A percentile compares a stretch with the other conserved stretches of the same genome.
These are phyloP conservation scores for Muntiacus muntjak DNA, from an alignment of 2,113 vertebrate genomes.

Conservation along the genomic window DNA sequence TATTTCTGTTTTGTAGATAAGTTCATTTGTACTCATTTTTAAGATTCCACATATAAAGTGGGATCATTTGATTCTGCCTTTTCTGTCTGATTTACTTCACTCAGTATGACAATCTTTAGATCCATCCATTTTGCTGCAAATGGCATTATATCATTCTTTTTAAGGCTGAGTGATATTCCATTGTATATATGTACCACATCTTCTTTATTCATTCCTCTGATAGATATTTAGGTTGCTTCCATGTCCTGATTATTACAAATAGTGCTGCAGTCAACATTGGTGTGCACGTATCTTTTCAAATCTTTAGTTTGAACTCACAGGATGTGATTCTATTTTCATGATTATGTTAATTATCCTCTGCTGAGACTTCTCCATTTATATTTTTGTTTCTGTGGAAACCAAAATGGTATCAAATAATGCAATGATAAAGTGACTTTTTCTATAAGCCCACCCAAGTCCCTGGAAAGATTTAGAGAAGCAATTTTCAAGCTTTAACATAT, in stretches of 20 bases:
- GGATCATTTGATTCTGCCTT: background rate
- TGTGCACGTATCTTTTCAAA: background rate
- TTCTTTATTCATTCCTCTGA: background rate
- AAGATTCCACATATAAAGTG: background rate
- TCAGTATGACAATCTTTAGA: background rate
- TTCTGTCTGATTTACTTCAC: background rate
- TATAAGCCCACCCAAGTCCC: background rate
- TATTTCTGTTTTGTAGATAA: background rate
- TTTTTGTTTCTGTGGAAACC: background rate
- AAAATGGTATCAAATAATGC: background rate
- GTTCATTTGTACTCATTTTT: background rate
- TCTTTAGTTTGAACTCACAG: background rate
- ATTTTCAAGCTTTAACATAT: background rate
- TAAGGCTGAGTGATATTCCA: background rate
- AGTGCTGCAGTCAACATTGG: background rate
- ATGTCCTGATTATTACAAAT: background rate
- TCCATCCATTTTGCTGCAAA: background rate
- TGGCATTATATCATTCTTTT: background rate
- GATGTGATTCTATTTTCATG: background rate
- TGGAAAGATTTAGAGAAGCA: background rate
- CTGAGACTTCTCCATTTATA: background rate
- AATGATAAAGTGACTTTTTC: background rate
- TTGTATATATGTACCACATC: background rate
- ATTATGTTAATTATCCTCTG: background rate
- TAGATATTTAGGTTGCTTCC: background rate